A percentile compares a stretch with the other conserved stretches of the same genome.
These are phyloP conservation scores for Philereme vetulata DNA, from an alignment of 2,888 invertebrate genomes.

Conservation along the genomic window DNA sequence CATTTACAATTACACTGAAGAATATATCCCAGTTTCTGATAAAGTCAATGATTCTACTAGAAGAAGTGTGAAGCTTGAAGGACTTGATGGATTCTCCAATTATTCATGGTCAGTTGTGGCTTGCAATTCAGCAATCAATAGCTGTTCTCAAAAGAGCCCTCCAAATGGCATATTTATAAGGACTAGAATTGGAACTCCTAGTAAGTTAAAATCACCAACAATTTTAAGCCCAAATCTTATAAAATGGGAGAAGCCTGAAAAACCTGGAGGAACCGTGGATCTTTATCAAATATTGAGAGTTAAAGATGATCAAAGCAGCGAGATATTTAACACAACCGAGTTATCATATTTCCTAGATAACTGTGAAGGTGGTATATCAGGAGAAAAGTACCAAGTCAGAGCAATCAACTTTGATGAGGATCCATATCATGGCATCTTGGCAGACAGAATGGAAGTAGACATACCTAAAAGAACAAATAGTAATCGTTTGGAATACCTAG, in stretches of 20 bases:
- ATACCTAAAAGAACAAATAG: slow-evolving; percentile 43
- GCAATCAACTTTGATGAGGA: slow-evolving; percentile 72
- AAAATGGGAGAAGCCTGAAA: slow-evolving; percentile 78
- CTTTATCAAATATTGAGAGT: slow-evolving; percentile 81
- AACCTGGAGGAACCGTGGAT: slow-evolving; percentile 81
- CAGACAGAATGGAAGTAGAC: slow-evolving; percentile 51
- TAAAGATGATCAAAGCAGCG: slow-evolving; percentile 57
- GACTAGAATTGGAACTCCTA: slow-evolving; percentile 86
- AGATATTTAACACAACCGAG: slow-evolving; percentile 54
- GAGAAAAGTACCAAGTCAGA: slow-evolving; percentile 69
- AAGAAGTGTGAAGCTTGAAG: slow-evolving; percentile 55
- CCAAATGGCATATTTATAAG: slow-evolving; percentile 78
- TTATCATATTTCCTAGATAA: slow-evolving; percentile 50
- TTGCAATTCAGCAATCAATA: slow-evolving; percentile 84
- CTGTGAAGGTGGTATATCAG: slow-evolving; percentile 63
- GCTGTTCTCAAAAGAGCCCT: slow-evolving; percentile 82
- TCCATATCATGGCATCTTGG: slow-evolving; percentile 58
- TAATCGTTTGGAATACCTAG: slow-evolving; percentile 50
- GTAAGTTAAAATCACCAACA: slow-evolving; percentile 61
- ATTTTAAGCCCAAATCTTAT: slow-evolving; percentile 60
- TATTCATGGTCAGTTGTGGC: slow-evolving; percentile 89
- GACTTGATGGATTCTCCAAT: slow-evolving; percentile 84
- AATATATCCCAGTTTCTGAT: slow-evolving; percentile 52
- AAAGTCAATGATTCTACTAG: slow-evolving; percentile 51
- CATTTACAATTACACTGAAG: slow-evolving; percentile 76